Evolutionary conservation across 2,888 invertebrate genomes (phyloP).

Genomic region (Eurytoma adleriae): DNA sequence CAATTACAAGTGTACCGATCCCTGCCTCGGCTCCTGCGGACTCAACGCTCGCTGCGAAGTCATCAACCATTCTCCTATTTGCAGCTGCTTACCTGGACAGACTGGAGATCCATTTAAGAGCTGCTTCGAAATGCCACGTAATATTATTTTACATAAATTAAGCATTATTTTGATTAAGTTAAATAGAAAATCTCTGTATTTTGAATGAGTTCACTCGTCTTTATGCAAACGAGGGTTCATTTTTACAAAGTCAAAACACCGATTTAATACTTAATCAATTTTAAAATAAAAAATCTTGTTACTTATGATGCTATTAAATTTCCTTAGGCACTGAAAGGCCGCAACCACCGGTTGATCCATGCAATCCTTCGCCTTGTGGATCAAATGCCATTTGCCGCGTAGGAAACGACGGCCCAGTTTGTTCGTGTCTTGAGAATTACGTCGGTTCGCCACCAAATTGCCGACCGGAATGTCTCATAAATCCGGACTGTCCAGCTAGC

Average conservation of each 20-base stretch:
- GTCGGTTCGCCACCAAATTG: constrained; percentile 84
- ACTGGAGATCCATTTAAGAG: constrained; percentile 88
- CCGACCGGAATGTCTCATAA: constrained; percentile 75
- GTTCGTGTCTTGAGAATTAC: constrained; percentile 87
- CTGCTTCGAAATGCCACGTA: constrained; percentile 80
- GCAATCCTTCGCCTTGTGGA: constrained; percentile 89
- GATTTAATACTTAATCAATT: too few species aligned
- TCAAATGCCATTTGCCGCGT: constrained; percentile 86
- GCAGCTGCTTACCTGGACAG: constrained; percentile 76
- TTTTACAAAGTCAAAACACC: too few species aligned
- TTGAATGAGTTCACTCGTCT: too few species aligned
- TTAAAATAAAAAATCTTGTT: too few species aligned
- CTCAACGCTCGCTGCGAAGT: constrained; percentile 78
- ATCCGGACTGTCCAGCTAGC: constrained; percentile 76
- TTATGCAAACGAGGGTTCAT: too few species aligned
- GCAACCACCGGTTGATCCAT: constrained; percentile 78
- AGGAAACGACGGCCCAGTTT: constrained; percentile 83
- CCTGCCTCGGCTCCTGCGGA: constrained; percentile 77
- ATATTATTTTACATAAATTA: constrained; percentile 1
- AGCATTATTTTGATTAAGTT: too few species aligned
- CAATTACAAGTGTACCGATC: constrained; percentile 84
- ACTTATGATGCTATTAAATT: background rate
- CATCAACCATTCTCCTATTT: constrained; percentile 77
- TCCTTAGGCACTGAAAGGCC: constrained; percentile 70
- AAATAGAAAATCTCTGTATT: too few species aligned